A percentile compares a stretch with the other conserved stretches of the same genome.
Evolutionary conservation across 2,888 invertebrate species (phyloP).

Genomic region (Globia sparganii): DNA sequence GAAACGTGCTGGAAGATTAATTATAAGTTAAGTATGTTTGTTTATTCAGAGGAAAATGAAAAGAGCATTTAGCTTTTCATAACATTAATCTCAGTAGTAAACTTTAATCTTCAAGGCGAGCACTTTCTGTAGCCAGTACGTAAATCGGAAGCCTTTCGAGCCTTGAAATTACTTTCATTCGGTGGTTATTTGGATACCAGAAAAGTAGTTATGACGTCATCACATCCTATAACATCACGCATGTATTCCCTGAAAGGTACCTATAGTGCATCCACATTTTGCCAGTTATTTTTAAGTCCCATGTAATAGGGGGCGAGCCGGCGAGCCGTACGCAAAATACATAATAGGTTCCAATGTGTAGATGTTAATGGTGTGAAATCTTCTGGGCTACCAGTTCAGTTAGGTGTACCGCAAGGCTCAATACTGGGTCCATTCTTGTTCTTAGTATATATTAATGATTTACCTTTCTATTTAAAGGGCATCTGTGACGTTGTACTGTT

Average conservation of each 20-base stretch:
- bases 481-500: too few relatives aligned
- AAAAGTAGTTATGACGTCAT: not conserved
- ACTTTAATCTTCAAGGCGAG: conserved; percentile 11
- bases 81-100: not conserved
- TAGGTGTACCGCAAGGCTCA: too few relatives aligned
- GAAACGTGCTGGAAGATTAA: conserved; percentile 16
- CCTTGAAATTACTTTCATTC: not conserved
- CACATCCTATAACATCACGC: not conserved
- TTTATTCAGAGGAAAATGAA: conserved; percentile 28
- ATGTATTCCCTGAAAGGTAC: not conserved
- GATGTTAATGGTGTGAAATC: too few relatives aligned
- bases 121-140: not conserved
- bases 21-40: conserved; percentile 24
- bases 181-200: not conserved
- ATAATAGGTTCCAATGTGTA: too few relatives aligned
- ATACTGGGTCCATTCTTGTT: too few relatives aligned
- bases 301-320: not conserved
- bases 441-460: too few relatives aligned
- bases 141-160: not conserved
- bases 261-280: not conserved
- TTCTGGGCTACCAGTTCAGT: too few relatives aligned
- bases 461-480: too few relatives aligned
- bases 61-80: conserved; percentile 25
- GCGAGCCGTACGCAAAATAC: too few relatives aligned
- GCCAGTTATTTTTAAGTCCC: not conserved